Conservation (phyloP, 2,113 vertebrate genomes). For the Amblyornis subalaris region DNA sequence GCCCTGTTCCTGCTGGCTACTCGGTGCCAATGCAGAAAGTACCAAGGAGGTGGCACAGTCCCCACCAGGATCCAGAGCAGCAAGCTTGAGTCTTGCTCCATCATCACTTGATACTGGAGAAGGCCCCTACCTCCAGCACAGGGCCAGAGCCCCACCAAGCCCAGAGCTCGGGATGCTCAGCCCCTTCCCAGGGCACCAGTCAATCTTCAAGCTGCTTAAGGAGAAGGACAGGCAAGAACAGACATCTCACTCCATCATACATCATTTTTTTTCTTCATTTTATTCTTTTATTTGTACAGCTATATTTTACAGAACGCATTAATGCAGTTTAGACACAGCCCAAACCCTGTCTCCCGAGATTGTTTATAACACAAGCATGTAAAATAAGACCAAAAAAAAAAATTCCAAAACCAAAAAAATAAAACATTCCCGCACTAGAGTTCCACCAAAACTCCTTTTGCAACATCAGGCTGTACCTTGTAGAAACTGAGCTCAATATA, state of each 20-base stretch:
- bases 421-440: constrained; percentile 65
- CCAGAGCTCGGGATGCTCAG: rapidly evolving
- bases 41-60: neutral
- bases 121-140: neutral
- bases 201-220: neutral
- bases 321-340: constrained; percentile 91
- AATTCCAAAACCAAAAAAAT: neutral
- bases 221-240: neutral
- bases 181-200: neutral
- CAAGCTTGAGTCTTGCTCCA: rapidly evolving
- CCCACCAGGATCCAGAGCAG: neutral
- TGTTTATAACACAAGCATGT: constrained; percentile 80
- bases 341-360: constrained; percentile 87
- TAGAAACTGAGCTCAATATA: constrained; percentile 68
- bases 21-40: neutral
- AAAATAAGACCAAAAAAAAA: constrained; percentile 69
- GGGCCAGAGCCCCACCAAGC: neutral
- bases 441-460: constrained; percentile 69
- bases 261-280: constrained; percentile 83
- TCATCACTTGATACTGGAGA: rapidly evolving
- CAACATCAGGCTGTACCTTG: constrained; percentile 77
- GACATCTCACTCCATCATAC: neutral
- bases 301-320: constrained; percentile 90
- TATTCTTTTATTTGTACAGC: constrained; percentile 99
- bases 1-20: neutral